Percentiles rank a stretch among this genome's conserved stretches.
Conservation (phyloP, 2,888 invertebrate genomes). For the Encarsia formosa region DNA sequence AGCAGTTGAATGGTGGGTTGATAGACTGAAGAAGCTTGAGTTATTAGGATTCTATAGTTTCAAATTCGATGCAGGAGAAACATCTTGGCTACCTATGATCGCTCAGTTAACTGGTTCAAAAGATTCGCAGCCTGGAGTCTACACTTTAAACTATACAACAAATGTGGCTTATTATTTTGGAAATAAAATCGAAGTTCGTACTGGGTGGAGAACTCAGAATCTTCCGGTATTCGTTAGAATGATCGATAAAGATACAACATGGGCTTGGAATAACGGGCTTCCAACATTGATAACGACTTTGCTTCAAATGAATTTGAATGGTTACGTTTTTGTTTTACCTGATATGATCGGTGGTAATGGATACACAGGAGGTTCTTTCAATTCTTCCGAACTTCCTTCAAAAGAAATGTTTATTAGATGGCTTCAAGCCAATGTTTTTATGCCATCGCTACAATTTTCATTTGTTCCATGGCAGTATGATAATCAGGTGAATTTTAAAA, state of each 20-base stretch:
- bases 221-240: slow-evolving; percentile 70
- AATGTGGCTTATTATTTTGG: slow-evolving; percentile 59
- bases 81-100: slow-evolving; percentile 64
- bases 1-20: slow-evolving; percentile 60
- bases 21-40: slow-evolving; percentile 56
- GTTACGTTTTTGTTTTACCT: slow-evolving; percentile 67
- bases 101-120: slow-evolving; percentile 57
- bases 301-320: slow-evolving; percentile 57
- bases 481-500: slow-evolving; percentile 40
- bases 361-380: slow-evolving; percentile 56
- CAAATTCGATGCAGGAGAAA: slow-evolving; percentile 81
- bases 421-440: slow-evolving; percentile 72
- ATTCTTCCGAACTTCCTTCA: slow-evolving; percentile 39
- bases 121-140: slow-evolving; percentile 58
- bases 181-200: slow-evolving; percentile 65
- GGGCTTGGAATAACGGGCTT: slow-evolving; percentile 68
- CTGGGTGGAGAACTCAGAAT: slow-evolving; percentile 66
- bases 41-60: slow-evolving; percentile 67
- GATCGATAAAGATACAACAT: slow-evolving; percentile 72
- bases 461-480: slow-evolving; percentile 77
- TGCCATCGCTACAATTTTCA: slow-evolving; percentile 78
- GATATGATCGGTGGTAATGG: slow-evolving; percentile 77
- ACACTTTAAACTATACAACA: slow-evolving; percentile 57
- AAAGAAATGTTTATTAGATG: slow-evolving; percentile 72
- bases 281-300: slow-evolving; percentile 69